Percentiles rank a stretch among this genome's conserved stretches.
Evolutionary conservation across 2,113 vertebrate genomes (phyloP).

Genomic region (Galeopterus variegatus): DNA sequence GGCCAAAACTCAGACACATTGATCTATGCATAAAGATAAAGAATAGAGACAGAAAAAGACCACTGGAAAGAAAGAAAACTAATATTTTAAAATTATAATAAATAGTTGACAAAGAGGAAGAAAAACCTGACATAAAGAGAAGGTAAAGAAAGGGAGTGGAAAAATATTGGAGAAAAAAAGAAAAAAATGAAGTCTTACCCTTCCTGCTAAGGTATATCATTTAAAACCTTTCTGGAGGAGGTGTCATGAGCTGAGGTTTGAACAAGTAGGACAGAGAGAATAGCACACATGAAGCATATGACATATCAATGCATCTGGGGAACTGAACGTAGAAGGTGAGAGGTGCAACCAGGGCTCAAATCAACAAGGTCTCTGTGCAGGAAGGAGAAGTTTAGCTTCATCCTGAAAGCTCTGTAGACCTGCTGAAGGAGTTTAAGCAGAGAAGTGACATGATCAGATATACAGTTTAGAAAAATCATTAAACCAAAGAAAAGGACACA

Average conservation of each 20-base stretch:
- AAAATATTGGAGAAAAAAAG: not conserved
- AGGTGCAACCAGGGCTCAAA: not conserved
- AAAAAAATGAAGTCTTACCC: constrained; percentile 25
- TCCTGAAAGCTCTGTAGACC: not conserved
- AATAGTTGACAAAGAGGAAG: not conserved
- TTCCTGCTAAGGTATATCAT: not conserved
- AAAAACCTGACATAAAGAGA: not conserved
- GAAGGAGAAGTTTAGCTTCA: not conserved
- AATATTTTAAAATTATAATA: constrained; percentile 53
- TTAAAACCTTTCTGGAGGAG: not conserved
- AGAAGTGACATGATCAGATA: not conserved
- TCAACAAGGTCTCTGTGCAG: not conserved
- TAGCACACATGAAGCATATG: not conserved
- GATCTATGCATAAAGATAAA: not conserved
- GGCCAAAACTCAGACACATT: not conserved
- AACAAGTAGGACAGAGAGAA: not conserved
- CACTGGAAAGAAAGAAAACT: not conserved
- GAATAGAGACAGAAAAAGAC: not conserved
- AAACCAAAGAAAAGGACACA: not conserved
- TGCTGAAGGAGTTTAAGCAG: not conserved
- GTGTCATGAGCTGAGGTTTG: not conserved
- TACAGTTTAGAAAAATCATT: not conserved
- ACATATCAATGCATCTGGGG: not conserved
- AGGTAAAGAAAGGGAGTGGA: not conserved
- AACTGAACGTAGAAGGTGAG: not conserved